A percentile compares a stretch with the other conserved stretches of the same genome.
These are phyloP conservation scores for Drymonia ruficornis DNA, from an alignment of 2,888 invertebrate genomes.

Conservation along the genomic window DNA sequence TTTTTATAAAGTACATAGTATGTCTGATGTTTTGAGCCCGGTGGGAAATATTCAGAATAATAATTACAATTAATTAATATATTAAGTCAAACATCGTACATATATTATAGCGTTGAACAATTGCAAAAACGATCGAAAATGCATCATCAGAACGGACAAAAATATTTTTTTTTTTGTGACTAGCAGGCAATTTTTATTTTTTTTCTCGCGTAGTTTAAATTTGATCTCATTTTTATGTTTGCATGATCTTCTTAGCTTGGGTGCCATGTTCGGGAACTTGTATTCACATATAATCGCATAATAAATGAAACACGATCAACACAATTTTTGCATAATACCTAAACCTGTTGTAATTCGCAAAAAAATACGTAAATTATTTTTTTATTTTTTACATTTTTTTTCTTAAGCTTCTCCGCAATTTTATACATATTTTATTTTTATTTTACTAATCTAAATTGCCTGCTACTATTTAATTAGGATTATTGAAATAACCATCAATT, in stretches of 20 bases:
- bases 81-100: constrained; percentile 47
- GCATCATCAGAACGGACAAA: constrained; percentile 58
- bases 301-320: constrained; percentile 50
- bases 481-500: constrained; percentile 50
- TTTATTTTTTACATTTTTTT: constrained; percentile 34
- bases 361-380: constrained; percentile 40
- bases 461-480: constrained; percentile 63
- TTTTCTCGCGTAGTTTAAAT: constrained; percentile 51
- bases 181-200: constrained; percentile 77
- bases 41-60: constrained; percentile 39
- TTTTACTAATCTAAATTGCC: constrained; percentile 66
- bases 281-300: constrained; percentile 64
- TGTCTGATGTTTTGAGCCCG: constrained; percentile 33
- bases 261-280: constrained; percentile 65
- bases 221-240: constrained; percentile 78
- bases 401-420: constrained; percentile 39
- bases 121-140: constrained; percentile 49
- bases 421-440: constrained; percentile 40
- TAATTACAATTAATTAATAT: constrained; percentile 41
- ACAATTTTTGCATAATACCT: constrained; percentile 67
- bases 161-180: constrained; percentile 39
- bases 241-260: constrained; percentile 60
- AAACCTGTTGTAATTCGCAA: constrained; percentile 51
- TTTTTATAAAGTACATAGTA: constrained; percentile 39
- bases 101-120: constrained; percentile 65